Conservation (phyloP, 92 coral and sea anemone species). For the Epizoanthus ramosus region DNA sequence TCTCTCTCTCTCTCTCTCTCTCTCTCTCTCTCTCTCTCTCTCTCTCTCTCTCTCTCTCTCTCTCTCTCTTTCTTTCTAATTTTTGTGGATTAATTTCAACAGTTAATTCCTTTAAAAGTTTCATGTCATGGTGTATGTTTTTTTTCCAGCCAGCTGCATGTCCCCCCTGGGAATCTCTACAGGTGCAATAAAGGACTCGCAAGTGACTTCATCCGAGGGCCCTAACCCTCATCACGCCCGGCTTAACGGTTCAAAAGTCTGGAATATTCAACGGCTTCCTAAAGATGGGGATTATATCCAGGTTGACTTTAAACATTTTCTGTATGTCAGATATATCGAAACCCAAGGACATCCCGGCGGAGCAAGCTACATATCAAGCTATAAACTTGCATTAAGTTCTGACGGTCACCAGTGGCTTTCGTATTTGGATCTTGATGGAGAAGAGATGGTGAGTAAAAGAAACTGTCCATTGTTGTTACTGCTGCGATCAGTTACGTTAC, state of each 20-base stretch:
- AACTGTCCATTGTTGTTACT: background rate
- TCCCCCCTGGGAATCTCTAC: slow-evolving; percentile 15
- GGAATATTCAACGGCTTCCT: slow-evolving; percentile 1
- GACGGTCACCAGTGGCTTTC: background rate
- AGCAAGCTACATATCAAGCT: background rate
- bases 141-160: background rate
- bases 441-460: slow-evolving; percentile 9
- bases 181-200: slow-evolving; percentile 18
- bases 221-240: slow-evolving; percentile 1
- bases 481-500: background rate
- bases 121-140: background rate
- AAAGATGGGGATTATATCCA: background rate
- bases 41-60: no score
- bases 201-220: slow-evolving; percentile 20
- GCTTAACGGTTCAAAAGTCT: background rate
- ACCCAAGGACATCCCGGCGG: background rate
- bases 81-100: no score
- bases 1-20: no score
- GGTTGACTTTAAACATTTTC: background rate
- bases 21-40: no score
- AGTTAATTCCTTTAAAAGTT: no score
- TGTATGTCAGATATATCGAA: background rate
- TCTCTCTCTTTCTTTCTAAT: no score
- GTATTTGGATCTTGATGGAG: background rate
- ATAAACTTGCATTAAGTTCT: slow-evolving; percentile 4